These are phyloP conservation scores for Halocynthia aurantium DNA, from an alignment of 23 tunicate genomes.

Conservation along the genomic window DNA sequence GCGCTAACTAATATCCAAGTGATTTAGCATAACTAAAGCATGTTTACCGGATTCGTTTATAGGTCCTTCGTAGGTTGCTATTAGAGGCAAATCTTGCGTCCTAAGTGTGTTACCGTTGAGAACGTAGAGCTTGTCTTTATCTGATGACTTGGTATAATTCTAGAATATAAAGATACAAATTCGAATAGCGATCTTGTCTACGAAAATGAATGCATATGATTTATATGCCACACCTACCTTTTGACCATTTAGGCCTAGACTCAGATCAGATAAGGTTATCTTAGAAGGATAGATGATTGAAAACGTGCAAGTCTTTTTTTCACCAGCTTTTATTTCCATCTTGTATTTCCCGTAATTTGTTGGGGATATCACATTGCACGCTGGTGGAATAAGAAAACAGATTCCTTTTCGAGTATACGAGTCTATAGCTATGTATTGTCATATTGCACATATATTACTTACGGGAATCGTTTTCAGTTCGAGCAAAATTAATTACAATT, in stretches of 20 bases:
- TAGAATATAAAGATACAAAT: too few relatives aligned
- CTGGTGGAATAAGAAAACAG: too few relatives aligned
- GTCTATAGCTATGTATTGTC: too few relatives aligned
- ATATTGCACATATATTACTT: too few relatives aligned
- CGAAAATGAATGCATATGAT: too few relatives aligned
- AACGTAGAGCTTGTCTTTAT: background rate
- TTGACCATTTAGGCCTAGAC: background rate
- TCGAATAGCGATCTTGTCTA: too few relatives aligned
- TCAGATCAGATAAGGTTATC: background rate
- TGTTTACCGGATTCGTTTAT: background rate
- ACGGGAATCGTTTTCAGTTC: background rate
- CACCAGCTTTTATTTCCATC: background rate
- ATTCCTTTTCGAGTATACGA: too few relatives aligned
- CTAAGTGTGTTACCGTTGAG: background rate
- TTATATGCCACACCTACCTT: background rate
- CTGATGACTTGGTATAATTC: background rate
- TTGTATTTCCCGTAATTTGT: background rate
- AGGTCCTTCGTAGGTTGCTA: background rate
- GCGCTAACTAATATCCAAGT: too few relatives aligned
- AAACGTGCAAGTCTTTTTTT: background rate
- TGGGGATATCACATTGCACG: constrained; percentile 5
- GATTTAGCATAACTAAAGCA: too few relatives aligned
- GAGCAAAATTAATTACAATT: background rate
- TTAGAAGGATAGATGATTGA: constrained; percentile 1
- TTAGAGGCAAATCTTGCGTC: background rate